Base-by-base conservation (phyloP, 2,113 vertebrate genomes). In the Merops nubicus region DNA sequence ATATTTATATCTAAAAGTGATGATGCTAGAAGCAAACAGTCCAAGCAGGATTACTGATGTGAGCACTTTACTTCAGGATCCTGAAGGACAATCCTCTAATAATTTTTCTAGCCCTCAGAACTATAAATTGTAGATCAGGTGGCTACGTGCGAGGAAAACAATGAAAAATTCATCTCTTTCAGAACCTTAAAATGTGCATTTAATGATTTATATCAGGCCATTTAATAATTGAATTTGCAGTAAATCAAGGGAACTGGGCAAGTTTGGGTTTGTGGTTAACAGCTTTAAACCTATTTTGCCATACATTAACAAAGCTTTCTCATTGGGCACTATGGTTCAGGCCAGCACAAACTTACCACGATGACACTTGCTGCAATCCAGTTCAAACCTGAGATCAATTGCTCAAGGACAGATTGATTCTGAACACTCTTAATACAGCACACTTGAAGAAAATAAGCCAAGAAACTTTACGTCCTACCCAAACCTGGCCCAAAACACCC, bases 1-100 rank as follows among this genome's bases (percentile, higher is more conserved):
- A 98, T 98, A 98, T 97, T 97, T 97, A 97, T 96, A 96, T 80
- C 53, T 94, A 81, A 89, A 93, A 94, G 97, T 19, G 25, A 97
- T 88, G 85, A 97, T 92, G 91, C 97, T 94, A 95, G 94, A 96
- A 97, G 89, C 89, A 97, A 96, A 91, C 75, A 95, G 62, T 95
- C 88, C 88, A 93, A 45, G 87, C 14, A 88, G 43, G 60, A 92
- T 91, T 83, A 89, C 42, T 88, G 74, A 97, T 57, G 88, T 59
- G 80, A 96, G 62, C 20, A 76, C 88, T 91, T 94, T 45, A 72
- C 85, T 91, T 77, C 17, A 23, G 85, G 51, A 82, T 88, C 85
- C 51, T 89, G 79, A 96, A 96, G 90, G 92, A 93, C 76, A 89
- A 76, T 64, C 70, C 95, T 69, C 94, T 91, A 85, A 87, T 82